Conservation (phyloP, 2,888 invertebrate species). For the Aphidoletes aphidimyza region DNA sequence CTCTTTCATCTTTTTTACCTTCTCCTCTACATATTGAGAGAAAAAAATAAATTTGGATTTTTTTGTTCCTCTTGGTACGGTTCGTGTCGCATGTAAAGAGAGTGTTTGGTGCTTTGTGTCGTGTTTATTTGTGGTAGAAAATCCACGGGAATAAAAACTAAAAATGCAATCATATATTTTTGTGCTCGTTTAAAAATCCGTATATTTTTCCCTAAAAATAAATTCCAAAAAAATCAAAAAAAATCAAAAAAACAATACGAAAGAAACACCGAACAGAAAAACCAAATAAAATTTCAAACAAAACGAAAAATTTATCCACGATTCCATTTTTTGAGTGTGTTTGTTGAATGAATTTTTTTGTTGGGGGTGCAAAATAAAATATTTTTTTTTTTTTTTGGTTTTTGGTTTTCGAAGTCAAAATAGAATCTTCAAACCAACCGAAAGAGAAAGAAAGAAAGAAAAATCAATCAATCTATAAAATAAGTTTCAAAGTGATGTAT, state of each 20-base stretch:
- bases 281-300: too few relatives aligned
- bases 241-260: not conserved
- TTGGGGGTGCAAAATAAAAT: too few relatives aligned
- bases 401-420: too few relatives aligned
- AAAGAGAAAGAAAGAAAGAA: too few relatives aligned
- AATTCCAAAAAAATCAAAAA: not conserved
- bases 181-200: not conserved
- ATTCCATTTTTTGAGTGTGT: too few relatives aligned
- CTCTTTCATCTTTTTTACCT: conserved; percentile 51
- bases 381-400: too few relatives aligned
- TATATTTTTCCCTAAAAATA: not conserved
- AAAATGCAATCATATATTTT: conserved; percentile 33
- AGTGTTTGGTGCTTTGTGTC: conserved; percentile 45
- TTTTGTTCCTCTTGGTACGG: conserved; percentile 48
- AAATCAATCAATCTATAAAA: too few relatives aligned
- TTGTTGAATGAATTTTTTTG: too few relatives aligned
- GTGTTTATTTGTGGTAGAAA: conserved; percentile 49
- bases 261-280: not conserved
- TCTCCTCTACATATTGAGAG: not conserved
- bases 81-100: conserved; percentile 46
- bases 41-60: not conserved
- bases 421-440: too few relatives aligned
- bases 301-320: too few relatives aligned
- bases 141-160: conserved; percentile 14
- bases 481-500: too few relatives aligned